Conservation (phyloP, 2,113 vertebrate genomes). For the Otocyon megalotis region DNA sequence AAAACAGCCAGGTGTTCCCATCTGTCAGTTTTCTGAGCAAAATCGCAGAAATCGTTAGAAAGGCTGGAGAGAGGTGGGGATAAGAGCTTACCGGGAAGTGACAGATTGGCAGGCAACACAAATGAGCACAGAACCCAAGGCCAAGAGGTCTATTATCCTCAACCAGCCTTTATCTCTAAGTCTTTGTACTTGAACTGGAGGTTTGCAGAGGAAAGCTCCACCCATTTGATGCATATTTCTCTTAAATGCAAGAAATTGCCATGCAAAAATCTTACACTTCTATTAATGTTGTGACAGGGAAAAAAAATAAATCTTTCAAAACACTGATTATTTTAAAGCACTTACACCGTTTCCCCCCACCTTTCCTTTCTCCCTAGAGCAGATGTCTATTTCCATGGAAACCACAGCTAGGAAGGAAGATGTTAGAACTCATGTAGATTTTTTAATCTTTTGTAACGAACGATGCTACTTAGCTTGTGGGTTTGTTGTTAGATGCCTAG, state of each 20-base stretch:
- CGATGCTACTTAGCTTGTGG: constrained; percentile 59
- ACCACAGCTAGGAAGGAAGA: constrained; percentile 85
- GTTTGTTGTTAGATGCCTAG: constrained; percentile 54
- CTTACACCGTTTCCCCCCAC: constrained; percentile 72
- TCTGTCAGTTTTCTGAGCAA: constrained; percentile 38
- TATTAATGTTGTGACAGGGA: constrained; percentile 87
- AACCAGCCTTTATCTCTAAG: background rate
- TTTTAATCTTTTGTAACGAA: constrained; percentile 70
- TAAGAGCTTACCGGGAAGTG: background rate
- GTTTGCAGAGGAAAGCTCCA: constrained; percentile 61
- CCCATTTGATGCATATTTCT: background rate
- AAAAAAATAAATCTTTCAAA: constrained; percentile 85
- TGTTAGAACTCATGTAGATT: constrained; percentile 84
- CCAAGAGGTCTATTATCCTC: background rate
- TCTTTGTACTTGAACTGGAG: constrained; percentile 53
- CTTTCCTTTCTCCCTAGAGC: constrained; percentile 78
- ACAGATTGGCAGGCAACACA: background rate
- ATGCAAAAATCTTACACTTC: constrained; percentile 78
- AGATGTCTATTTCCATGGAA: constrained; percentile 91
- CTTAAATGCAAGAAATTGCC: constrained; percentile 61
- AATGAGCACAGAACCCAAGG: background rate
- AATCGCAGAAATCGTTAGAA: constrained; percentile 27
- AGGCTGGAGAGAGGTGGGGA: background rate
- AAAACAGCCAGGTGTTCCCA: background rate
- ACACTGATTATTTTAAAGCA: constrained; percentile 87